Evolutionary conservation across 2,113 vertebrate genomes (phyloP).

Genomic region (Siniperca chuatsi): DNA sequence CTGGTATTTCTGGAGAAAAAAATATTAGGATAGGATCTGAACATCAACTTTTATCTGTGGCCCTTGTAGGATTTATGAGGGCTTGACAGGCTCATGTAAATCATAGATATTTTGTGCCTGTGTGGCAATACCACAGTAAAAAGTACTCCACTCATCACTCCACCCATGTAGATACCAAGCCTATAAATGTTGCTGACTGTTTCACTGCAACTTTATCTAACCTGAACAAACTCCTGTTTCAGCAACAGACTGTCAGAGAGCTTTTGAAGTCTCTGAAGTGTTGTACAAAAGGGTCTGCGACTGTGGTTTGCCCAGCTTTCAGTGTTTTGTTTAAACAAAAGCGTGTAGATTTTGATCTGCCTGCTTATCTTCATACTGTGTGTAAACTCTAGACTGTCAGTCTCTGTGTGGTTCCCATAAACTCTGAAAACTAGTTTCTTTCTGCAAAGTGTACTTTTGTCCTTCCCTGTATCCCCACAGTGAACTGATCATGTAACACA

Average conservation of each 20-base stretch:
- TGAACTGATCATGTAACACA: background rate
- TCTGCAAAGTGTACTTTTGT: conserved; percentile 10
- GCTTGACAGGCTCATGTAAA: background rate
- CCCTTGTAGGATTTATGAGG: conserved; percentile 5
- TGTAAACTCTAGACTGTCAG: conserved; percentile 1
- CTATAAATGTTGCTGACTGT: conserved; percentile 27
- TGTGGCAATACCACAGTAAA: background rate
- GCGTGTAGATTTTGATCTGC: conserved; percentile 19
- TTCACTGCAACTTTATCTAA: conserved; percentile 20
- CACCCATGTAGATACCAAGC: conserved; percentile 9
- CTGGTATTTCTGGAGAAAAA: background rate
- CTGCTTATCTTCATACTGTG: conserved; percentile 3
- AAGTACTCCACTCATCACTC: background rate
- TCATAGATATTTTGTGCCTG: background rate
- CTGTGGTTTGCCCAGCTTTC: conserved; percentile 14
- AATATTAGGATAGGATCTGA: background rate
- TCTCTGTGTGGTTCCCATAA: background rate
- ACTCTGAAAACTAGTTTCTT: conserved; percentile 25
- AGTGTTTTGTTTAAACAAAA: conserved; percentile 13
- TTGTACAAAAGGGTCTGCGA: background rate
- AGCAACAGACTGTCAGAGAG: conserved; percentile 19
- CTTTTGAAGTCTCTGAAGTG: conserved; percentile 26
- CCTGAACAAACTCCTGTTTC: conserved; percentile 28
- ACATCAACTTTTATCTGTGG: background rate
- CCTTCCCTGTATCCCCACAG: background rate